Evolutionary conservation across 2,113 vertebrate species (phyloP).

Genomic region (Lichenostomus cassidix): DNA sequence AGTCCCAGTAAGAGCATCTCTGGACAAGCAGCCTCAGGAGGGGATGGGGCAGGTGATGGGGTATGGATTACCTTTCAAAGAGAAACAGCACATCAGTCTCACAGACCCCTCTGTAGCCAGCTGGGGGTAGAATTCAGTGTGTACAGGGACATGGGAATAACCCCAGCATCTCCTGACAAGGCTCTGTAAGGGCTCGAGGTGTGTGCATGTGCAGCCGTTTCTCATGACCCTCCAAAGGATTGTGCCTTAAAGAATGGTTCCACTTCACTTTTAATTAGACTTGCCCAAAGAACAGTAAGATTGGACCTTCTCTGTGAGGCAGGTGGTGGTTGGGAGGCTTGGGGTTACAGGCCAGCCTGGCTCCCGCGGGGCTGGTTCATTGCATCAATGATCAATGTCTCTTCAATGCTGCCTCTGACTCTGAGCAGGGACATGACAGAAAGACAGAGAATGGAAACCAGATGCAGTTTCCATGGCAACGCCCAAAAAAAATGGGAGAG

Average conservation of each 20-base stretch:
- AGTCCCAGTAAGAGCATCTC: background rate
- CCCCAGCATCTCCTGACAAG: background rate
- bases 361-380: slow-evolving; percentile 32
- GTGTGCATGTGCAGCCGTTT: background rate
- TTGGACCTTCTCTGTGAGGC: slow-evolving; percentile 11
- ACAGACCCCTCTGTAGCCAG: background rate
- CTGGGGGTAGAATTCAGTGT: background rate
- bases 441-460: slow-evolving; percentile 68
- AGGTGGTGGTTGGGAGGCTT: background rate
- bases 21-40: background rate
- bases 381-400: slow-evolving; percentile 72
- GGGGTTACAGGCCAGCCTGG: slow-evolving; percentile 15
- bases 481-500: slow-evolving; percentile 45
- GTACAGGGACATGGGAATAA: background rate
- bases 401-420: slow-evolving; percentile 55
- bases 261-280: slow-evolving; percentile 55
- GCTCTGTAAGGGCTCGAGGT: background rate
- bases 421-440: slow-evolving; percentile 56
- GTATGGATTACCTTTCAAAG: background rate
- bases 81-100: background rate
- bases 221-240: background rate
- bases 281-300: background rate
- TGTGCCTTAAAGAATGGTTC: background rate
- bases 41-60: background rate
- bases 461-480: slow-evolving; percentile 79